Conservation (phyloP, 2,113 vertebrate species). For the Strix aluco region DNA sequence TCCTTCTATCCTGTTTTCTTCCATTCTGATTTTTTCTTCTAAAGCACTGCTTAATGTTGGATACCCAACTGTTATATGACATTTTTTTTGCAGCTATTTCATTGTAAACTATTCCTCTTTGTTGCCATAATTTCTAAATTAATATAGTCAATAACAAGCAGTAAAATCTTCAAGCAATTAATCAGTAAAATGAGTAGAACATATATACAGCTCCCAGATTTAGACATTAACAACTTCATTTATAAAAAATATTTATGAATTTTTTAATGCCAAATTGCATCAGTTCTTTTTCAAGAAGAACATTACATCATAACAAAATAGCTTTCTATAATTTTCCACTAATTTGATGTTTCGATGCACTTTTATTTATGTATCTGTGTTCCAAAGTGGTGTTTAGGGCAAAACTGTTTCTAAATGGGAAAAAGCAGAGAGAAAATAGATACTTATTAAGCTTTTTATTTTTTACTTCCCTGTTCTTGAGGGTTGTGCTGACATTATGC, state of each 20-base stretch:
- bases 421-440: not conserved
- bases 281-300: not conserved
- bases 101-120: not conserved
- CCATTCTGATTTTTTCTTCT: not conserved
- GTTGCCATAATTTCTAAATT: not conserved
- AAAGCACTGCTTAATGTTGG: not conserved
- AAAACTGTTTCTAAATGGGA: not conserved
- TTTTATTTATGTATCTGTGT: not conserved
- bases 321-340: not conserved
- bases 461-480: not conserved
- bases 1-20: not conserved
- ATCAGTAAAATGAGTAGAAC: not conserved
- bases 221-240: not conserved
- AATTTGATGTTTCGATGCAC: not conserved
- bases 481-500: not conserved
- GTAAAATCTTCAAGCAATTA: not conserved
- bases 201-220: not conserved
- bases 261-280: not conserved
- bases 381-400: not conserved
- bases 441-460: not conserved
- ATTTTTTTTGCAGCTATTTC: not conserved
- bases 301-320: not conserved
- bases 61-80: not conserved
- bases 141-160: not conserved
- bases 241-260: not conserved